A percentile compares a stretch with the other conserved stretches of the same genome.
These are phyloP conservation scores for Lepidocyrtoides sp. DNA, from an alignment of 2,888 invertebrate species.

Conservation along the genomic window DNA sequence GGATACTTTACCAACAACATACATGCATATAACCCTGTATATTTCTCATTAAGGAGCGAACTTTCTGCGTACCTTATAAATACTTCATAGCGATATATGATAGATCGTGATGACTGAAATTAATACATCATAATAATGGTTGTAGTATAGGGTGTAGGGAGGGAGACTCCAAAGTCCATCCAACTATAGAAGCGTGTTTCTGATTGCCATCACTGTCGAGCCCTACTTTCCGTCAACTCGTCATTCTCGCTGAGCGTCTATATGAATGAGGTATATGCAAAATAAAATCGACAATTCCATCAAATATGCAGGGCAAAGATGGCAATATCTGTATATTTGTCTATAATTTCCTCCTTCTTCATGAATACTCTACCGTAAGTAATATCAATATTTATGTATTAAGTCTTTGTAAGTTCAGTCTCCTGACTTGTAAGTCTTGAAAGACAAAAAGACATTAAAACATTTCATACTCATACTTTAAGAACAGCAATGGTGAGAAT, in stretches of 20 bases:
- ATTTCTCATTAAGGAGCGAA: neutral
- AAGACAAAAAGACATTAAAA: neutral
- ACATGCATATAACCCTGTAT: neutral
- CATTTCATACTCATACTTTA: slow-evolving; percentile 6
- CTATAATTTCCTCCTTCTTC: neutral
- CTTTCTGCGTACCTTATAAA: slow-evolving; percentile 3
- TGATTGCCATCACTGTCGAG: neutral
- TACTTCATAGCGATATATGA: slow-evolving; percentile 5
- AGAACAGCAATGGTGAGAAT: slow-evolving; percentile 26
- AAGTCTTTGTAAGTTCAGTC: neutral
- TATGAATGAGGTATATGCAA: neutral
- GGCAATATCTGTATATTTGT: neutral
- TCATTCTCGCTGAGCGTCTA: neutral
- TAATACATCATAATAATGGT: slow-evolving; percentile 1
- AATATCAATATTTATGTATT: neutral
- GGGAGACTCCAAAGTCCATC: neutral
- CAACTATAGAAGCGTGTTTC: neutral
- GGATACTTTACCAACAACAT: too few species aligned
- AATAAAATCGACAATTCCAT: neutral
- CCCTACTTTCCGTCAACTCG: neutral
- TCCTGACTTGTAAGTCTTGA: too few species aligned
- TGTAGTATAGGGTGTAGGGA: neutral
- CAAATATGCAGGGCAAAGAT: neutral
- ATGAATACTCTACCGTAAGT: neutral
- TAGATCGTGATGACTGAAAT: too few species aligned